These are phyloP conservation scores for Chionoecetes opilio DNA, from an alignment of 1,140 invertebrate genomes.

Conservation along the genomic window DNA sequence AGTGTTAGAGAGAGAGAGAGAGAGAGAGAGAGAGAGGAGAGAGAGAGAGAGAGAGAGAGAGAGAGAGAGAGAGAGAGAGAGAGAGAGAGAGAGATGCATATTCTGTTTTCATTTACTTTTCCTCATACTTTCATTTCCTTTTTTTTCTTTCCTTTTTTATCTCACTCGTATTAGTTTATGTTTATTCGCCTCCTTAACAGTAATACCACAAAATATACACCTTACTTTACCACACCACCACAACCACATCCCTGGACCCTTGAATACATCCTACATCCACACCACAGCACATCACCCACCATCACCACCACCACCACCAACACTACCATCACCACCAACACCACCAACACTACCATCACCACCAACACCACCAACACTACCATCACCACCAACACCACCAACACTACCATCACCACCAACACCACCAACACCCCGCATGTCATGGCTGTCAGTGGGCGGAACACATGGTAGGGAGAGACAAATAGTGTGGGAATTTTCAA, in stretches of 20 bases:
- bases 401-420: not conserved
- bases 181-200: too few relatives aligned
- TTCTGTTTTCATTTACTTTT: too few relatives aligned
- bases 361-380: not conserved
- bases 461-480: slow-evolving; percentile 51
- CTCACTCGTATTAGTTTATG: too few relatives aligned
- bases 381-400: slow-evolving; percentile 34
- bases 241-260: not conserved
- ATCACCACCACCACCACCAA: not conserved
- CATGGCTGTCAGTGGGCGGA: not conserved
- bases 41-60: too few relatives aligned
- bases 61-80: too few relatives aligned
- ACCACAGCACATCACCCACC: not conserved
- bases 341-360: not conserved
- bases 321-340: slow-evolving; percentile 31
- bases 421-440: not conserved
- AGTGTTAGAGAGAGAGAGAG: not conserved
- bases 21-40: too few relatives aligned
- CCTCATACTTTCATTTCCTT: too few relatives aligned
- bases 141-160: too few relatives aligned
- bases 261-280: not conserved
- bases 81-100: too few relatives aligned
- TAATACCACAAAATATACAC: not conserved
- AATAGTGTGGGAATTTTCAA: slow-evolving; percentile 68
- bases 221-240: not conserved